phyloP scores from a whole-genome alignment of 2,888 invertebrate genomes.

The Amaurobius ferox region DNA sequence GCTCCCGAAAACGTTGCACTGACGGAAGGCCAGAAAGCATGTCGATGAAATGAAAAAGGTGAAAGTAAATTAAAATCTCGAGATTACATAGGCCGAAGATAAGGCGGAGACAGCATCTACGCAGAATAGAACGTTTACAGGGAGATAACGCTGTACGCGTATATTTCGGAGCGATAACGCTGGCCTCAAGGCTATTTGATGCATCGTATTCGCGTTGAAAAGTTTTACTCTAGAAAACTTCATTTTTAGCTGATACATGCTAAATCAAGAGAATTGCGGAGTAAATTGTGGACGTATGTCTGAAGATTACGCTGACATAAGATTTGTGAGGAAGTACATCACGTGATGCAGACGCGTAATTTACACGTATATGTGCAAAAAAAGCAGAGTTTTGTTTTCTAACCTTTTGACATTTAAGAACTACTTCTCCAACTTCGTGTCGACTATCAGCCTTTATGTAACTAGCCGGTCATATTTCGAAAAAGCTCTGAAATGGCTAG shows the following conservation, averaged over 20 bases:
- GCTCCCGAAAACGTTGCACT: too few relatives aligned
- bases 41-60: too few relatives aligned
- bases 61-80: neutral
- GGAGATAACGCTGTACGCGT: neutral
- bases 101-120: slow-evolving; percentile 6
- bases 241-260: neutral
- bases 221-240: neutral
- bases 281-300: neutral
- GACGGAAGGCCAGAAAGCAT: too few relatives aligned
- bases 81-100: neutral
- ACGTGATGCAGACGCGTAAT: too few relatives aligned
- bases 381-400: too few relatives aligned
- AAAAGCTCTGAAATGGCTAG: too few relatives aligned
- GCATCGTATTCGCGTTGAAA: neutral
- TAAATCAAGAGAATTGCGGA: neutral
- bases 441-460: too few relatives aligned
- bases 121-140: neutral
- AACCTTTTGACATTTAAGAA: too few relatives aligned
- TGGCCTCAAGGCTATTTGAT: neutral
- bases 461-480: too few relatives aligned
- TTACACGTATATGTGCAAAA: too few relatives aligned
- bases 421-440: too few relatives aligned
- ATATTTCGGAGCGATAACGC: neutral
- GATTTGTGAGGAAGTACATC: neutral
- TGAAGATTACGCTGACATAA: neutral